These are phyloP conservation scores for Xanthostigma xanthostigma DNA, from an alignment of 2,888 invertebrate species.

Conservation along the genomic window DNA sequence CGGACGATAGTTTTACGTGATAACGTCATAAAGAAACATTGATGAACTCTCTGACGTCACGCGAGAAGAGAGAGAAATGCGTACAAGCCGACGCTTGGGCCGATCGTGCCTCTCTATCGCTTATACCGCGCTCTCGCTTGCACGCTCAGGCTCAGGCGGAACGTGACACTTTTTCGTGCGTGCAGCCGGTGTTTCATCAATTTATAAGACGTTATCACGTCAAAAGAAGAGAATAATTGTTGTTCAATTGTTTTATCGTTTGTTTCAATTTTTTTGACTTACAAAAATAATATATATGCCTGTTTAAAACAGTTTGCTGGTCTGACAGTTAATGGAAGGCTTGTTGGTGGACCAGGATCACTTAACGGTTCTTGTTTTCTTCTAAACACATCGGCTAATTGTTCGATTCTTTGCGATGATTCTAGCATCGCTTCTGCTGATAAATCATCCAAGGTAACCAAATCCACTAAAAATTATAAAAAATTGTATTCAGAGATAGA, in stretches of 20 bases:
- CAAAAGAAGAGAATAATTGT: conserved; percentile 1
- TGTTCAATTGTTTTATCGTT: neutral
- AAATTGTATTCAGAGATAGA: neutral
- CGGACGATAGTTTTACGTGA: too few relatives aligned
- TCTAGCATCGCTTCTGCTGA: conserved; percentile 90
- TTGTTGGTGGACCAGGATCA: conserved; percentile 66
- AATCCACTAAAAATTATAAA: conserved; percentile 52
- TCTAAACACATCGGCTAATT: conserved; percentile 68
- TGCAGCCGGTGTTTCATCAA: too few relatives aligned
- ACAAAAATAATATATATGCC: conserved; percentile 51
- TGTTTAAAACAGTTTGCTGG: conserved; percentile 53
- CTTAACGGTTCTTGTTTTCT: conserved; percentile 46
- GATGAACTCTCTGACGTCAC: too few relatives aligned
- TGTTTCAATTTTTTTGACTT: conserved; percentile 18
- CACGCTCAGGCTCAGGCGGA: too few relatives aligned
- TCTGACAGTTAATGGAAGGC: conserved; percentile 48
- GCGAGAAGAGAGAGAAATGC: too few relatives aligned
- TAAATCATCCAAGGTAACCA: conserved; percentile 84
- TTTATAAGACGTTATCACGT: too few relatives aligned
- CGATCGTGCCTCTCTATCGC: too few relatives aligned
- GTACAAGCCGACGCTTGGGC: too few relatives aligned
- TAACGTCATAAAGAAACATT: too few relatives aligned
- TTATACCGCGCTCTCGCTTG: too few relatives aligned
- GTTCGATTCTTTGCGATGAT: conserved; percentile 84
- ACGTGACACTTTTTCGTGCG: too few relatives aligned